Base-by-base conservation (phyloP, 1,140 invertebrate genomes). In the Lordiphosa stackelbergi region DNA sequence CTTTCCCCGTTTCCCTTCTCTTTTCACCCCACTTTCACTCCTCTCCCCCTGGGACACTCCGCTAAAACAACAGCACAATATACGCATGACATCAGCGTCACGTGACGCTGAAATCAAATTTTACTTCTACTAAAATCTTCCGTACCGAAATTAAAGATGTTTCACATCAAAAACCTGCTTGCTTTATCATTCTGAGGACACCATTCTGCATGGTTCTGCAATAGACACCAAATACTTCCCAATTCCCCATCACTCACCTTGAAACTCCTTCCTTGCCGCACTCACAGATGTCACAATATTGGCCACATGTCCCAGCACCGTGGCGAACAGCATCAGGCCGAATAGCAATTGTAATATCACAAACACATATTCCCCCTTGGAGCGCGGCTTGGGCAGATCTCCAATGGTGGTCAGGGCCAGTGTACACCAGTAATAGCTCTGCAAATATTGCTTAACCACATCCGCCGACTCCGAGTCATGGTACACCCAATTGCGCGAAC, bases 401-500 rank as follows among this genome's bases (percentile, higher is more conserved):
- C 93, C 93, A 71, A 98, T 97, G 35, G 96, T 98, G 11, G 97
- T 98, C 46, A 99, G 90, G 40, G 96, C 96, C 78, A 98, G 89
- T 37, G 97, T 98, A 87, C 97, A 98, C 97, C 97, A 98, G 89
- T 99, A 99, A 88, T 98, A 97, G 89, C 96, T 97, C 89, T 98
- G 96, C 73, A 99, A 90, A 90, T 99, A 99, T 85, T 96, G 94
- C 89, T 96, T 95, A 68, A 97, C 94, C 54, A 96, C 95, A 77
- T 97, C 96, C 40, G 92, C 92, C 66, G 92, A 93, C 83, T 95
- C 93, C 42, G 93, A 92, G 77, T 95, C 94, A 83, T 91, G 92
- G 88, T 94, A 97, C 78, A 95, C 94, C 95, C 95, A 97, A 88
- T 96, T 95, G 86, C 94, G 93, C 87, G 94, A 95, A 71, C 95